Conservation (phyloP, 30 jellyfish, hydroid and myxozoan species). For the Pelagia noctiluca region DNA sequence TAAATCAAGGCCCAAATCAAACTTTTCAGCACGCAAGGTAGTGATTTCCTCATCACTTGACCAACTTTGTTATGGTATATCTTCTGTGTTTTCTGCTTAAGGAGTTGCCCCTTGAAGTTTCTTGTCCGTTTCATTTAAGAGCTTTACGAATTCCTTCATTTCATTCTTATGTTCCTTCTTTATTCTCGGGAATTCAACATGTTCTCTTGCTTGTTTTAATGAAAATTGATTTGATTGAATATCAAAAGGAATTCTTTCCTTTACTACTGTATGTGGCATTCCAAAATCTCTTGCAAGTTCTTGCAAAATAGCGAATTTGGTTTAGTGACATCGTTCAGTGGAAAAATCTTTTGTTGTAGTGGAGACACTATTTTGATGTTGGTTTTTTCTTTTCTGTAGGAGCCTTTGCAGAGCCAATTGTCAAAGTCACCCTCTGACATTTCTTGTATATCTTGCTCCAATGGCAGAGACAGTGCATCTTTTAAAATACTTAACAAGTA, state of each 20-base stretch:
- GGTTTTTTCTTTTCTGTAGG: background rate
- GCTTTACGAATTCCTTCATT: background rate
- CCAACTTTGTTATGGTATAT: background rate
- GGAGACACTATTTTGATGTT: background rate
- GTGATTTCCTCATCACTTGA: conserved; percentile 1
- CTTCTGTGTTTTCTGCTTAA: background rate
- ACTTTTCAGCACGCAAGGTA: conserved; percentile 2
- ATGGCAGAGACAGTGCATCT: conserved; percentile 35
- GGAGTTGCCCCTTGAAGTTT: conserved; percentile 5
- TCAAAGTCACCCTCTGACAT: conserved; percentile 25
- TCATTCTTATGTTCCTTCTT: background rate
- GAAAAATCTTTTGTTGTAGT: background rate
- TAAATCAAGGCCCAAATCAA: background rate
- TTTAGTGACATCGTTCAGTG: background rate
- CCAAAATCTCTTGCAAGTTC: conserved; percentile 2
- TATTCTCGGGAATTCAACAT: background rate
- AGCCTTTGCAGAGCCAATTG: conserved; percentile 1
- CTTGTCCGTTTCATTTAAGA: background rate
- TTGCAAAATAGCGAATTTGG: background rate
- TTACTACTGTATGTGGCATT: background rate
- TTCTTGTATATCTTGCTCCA: conserved; percentile 8
- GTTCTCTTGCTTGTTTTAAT: background rate
- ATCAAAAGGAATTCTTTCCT: background rate
- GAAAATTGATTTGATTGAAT: background rate
- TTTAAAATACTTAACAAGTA: conserved; percentile 24